Evolutionary conservation across 2,888 invertebrate species (phyloP).

Genomic region (Leptogaster cylindrica): DNA sequence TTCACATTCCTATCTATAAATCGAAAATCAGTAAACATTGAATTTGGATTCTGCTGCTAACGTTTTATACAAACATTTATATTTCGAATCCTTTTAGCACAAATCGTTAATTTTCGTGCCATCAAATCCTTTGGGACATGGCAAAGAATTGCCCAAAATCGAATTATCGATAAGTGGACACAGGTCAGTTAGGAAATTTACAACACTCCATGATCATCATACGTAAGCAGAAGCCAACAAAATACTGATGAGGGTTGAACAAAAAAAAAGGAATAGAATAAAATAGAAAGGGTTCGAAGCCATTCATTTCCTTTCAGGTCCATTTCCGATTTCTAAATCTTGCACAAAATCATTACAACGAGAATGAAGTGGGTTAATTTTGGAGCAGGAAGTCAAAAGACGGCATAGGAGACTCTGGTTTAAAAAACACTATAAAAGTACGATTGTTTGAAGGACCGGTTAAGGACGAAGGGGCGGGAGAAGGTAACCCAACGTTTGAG

Average conservation of each 20-base stretch:
- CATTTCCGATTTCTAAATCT: conserved; percentile 25
- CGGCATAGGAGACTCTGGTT: too few species aligned
- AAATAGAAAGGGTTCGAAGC: conserved; percentile 26
- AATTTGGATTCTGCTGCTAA: background rate
- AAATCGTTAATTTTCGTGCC: conserved; percentile 9
- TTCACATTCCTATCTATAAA: too few species aligned
- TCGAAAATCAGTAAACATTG: too few species aligned
- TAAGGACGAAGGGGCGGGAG: too few species aligned
- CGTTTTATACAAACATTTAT: conserved; percentile 34
- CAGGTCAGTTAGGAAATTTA: conserved; percentile 35
- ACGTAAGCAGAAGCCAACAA: conserved; percentile 14
- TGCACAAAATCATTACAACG: conserved; percentile 34
- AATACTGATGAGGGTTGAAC: conserved; percentile 12
- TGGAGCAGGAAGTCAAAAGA: background rate
- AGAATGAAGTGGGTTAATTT: conserved; percentile 23
- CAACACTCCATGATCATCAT: conserved; percentile 29
- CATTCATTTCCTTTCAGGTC: conserved; percentile 21
- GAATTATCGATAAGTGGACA: conserved; percentile 29
- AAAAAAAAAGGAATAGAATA: too few species aligned
- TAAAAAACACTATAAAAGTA: too few species aligned
- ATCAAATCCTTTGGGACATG: background rate
- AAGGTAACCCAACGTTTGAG: too few species aligned
- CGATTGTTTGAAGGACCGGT: too few species aligned
- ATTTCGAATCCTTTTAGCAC: conserved; percentile 15
- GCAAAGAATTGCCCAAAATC: conserved; percentile 4